A percentile compares a stretch with the other conserved stretches of the same genome.
These are phyloP conservation scores for Morus bassanus DNA, from an alignment of 2,797 vertebrate species.

Conservation along the genomic window DNA sequence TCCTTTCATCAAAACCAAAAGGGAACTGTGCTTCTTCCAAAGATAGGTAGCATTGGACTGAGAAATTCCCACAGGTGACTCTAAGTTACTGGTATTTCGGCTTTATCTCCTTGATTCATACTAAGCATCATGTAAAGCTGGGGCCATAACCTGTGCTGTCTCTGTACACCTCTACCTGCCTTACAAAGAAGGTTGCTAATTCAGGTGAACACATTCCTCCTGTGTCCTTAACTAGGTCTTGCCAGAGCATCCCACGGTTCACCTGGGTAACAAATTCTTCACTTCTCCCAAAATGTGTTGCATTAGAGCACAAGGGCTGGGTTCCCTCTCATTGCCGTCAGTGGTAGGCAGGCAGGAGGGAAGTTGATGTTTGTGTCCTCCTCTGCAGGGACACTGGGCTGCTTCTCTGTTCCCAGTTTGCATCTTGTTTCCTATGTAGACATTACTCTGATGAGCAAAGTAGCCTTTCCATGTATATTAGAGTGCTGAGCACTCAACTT, in stretches of 20 bases:
- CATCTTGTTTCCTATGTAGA: not conserved
- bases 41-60: not conserved
- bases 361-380: not conserved
- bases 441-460: not conserved
- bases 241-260: not conserved
- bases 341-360: not conserved
- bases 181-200: not conserved
- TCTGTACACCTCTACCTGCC: not conserved
- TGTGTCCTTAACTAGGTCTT: not conserved
- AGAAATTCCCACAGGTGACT: not conserved
- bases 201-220: not conserved
- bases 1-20: not conserved
- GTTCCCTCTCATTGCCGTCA: not conserved
- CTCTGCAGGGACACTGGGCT: not conserved
- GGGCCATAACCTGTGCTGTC: not conserved
- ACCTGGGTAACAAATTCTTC: not conserved
- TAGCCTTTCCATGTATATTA: fast-evolving
- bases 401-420: not conserved
- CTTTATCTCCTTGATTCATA: not conserved
- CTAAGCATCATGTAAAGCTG: not conserved
- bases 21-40: not conserved
- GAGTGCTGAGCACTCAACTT: not conserved
- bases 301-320: too few relatives aligned
- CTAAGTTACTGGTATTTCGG: not conserved
- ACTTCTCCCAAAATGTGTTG: not conserved